These are phyloP conservation scores for Cerceris rybyensis DNA, from an alignment of 2,888 invertebrate genomes.

Conservation along the genomic window DNA sequence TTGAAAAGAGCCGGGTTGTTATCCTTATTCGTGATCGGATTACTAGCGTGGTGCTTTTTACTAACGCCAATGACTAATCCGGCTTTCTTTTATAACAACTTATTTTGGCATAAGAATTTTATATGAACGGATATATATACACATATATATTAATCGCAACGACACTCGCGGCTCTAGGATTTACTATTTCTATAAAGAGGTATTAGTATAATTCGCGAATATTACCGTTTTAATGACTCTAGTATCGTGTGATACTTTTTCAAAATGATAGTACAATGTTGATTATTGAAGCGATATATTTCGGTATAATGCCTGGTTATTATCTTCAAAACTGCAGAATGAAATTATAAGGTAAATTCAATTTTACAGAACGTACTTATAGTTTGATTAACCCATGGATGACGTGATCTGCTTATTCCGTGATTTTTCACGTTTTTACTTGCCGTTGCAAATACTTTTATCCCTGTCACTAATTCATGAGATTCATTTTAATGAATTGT, in stretches of 20 bases:
- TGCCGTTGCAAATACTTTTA: too few relatives aligned
- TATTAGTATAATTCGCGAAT: conserved; percentile 24
- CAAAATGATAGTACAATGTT: conserved; percentile 9
- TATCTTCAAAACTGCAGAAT: conserved; percentile 8
- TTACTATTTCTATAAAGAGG: conserved; percentile 30
- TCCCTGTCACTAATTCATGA: too few relatives aligned
- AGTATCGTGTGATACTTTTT: conserved; percentile 39
- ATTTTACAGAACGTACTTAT: conserved; percentile 15
- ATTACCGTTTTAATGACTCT: conserved; percentile 19
- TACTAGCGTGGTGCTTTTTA: conserved; percentile 89
- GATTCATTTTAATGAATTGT: too few relatives aligned
- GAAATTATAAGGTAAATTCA: neutral
- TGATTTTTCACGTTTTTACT: too few relatives aligned
- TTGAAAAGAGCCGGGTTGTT: conserved; percentile 86
- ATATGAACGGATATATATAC: conserved; percentile 41
- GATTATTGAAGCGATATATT: conserved; percentile 5
- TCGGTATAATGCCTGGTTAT: neutral
- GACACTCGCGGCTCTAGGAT: conserved; percentile 23
- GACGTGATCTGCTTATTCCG: neutral
- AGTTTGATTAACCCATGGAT: neutral
- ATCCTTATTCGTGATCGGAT: conserved; percentile 88
- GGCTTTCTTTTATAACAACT: conserved; percentile 84
- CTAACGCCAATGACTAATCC: conserved; percentile 91
- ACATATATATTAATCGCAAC: conserved; percentile 2
- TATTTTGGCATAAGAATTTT: conserved; percentile 83